Evolutionary conservation across 2,113 vertebrate species (phyloP).

Genomic region (Lamprotornis superbus): DNA sequence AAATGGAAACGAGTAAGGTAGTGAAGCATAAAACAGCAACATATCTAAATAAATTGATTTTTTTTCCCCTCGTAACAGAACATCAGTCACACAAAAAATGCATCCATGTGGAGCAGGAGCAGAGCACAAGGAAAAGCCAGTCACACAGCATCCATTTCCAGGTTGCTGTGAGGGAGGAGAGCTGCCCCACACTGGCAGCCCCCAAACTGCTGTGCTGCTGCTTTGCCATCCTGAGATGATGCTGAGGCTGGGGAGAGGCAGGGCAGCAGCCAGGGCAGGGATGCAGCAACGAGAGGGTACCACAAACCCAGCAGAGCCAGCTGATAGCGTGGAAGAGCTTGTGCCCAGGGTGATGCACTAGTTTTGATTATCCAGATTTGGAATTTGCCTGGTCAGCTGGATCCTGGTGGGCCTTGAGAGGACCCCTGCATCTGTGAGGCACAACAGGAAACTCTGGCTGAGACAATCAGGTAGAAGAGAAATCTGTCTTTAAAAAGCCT

Average conservation of each 20-base stretch:
- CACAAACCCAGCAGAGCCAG: neutral
- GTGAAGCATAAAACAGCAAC: neutral
- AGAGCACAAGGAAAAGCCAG: neutral
- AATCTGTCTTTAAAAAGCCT: neutral
- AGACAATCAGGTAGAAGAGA: neutral
- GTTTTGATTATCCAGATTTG: neutral
- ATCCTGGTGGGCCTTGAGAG: neutral
- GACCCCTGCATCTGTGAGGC: fast-evolving
- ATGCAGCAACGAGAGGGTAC: fast-evolving
- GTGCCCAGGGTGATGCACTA: neutral
- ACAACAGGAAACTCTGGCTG: neutral
- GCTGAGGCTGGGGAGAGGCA: neutral
- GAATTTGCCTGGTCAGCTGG: neutral
- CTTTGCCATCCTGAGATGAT: fast-evolving
- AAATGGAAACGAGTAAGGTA: neutral
- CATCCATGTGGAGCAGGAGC: neutral
- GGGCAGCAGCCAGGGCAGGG: neutral
- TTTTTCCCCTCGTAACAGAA: neutral
- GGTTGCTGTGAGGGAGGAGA: fast-evolving
- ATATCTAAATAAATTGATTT: neutral
- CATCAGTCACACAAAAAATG: neutral
- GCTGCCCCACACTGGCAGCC: neutral
- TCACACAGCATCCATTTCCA: neutral
- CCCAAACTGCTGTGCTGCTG: neutral
- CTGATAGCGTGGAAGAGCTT: neutral